phyloP scores from a whole-genome alignment of 2,797 vertebrate species.

The Coracias cyanogaster region DNA sequence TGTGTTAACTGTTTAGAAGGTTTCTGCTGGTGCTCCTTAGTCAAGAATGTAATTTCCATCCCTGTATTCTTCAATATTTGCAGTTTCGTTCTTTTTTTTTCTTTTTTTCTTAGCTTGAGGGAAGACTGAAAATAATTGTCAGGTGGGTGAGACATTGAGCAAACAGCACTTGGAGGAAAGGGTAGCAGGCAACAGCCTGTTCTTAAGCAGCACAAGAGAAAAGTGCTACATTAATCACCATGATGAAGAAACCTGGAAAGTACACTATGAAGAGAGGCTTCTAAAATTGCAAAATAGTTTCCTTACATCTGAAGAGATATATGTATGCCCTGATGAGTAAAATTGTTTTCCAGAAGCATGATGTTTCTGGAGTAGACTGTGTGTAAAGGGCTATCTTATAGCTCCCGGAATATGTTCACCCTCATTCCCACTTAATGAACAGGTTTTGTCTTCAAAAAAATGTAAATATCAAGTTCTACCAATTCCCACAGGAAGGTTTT shows the following conservation, averaged over 20 bases:
- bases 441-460: neutral
- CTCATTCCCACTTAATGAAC: neutral
- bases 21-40: neutral
- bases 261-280: neutral
- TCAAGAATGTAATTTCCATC: neutral
- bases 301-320: neutral
- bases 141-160: neutral
- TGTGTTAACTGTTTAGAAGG: neutral
- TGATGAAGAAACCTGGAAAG: neutral
- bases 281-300: neutral
- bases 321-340: neutral
- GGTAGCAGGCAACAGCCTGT: neutral
- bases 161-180: neutral
- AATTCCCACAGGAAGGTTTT: neutral
- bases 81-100: neutral
- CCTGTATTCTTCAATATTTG: neutral
- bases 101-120: neutral
- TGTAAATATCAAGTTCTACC: neutral
- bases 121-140: neutral
- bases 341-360: neutral
- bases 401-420: neutral
- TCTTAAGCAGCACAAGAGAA: neutral
- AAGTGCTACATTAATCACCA: neutral
- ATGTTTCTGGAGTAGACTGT: neutral
- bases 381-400: neutral